phyloP scores from a whole-genome alignment of 2,797 vertebrate species.

The Denticeps clupeoides region DNA sequence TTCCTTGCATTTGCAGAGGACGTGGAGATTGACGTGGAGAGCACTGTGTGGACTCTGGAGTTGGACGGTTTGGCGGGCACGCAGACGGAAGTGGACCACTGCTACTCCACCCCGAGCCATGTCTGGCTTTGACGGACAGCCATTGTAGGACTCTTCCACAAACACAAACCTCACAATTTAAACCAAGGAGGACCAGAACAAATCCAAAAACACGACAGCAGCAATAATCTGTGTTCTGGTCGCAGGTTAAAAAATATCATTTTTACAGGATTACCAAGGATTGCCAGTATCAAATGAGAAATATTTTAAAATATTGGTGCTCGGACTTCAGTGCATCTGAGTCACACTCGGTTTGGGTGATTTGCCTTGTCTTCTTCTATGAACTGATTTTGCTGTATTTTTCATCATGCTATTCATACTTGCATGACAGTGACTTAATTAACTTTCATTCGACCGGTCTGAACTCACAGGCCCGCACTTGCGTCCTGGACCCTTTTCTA shows the following conservation, averaged over 20 bases:
- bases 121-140: constrained; percentile 61
- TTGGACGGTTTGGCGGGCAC: constrained; percentile 59
- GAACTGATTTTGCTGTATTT: not conserved
- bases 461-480: constrained; percentile 49
- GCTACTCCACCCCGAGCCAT: constrained; percentile 71
- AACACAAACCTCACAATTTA: too few species aligned
- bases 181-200: too few species aligned
- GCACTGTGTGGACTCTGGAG: constrained; percentile 61
- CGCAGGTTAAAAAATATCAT: too few species aligned
- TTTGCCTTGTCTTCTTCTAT: not conserved
- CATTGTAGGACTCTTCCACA: too few species aligned
- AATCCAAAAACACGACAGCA: too few species aligned
- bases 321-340: too few species aligned
- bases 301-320: constrained; percentile 29
- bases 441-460: constrained; percentile 35
- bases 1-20: constrained; percentile 63
- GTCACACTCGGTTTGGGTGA: constrained; percentile 9
- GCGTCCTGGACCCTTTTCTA: constrained; percentile 37
- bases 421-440: constrained; percentile 17
- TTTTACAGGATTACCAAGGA: too few species aligned
- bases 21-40: constrained; percentile 79
- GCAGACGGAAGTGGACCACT: constrained; percentile 68
- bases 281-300: constrained; percentile 7
- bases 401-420: not conserved
- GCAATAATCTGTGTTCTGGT: too few species aligned